Evolutionary conservation across 2,113 vertebrate species (phyloP).

Genomic region (Epinephelus moara): DNA sequence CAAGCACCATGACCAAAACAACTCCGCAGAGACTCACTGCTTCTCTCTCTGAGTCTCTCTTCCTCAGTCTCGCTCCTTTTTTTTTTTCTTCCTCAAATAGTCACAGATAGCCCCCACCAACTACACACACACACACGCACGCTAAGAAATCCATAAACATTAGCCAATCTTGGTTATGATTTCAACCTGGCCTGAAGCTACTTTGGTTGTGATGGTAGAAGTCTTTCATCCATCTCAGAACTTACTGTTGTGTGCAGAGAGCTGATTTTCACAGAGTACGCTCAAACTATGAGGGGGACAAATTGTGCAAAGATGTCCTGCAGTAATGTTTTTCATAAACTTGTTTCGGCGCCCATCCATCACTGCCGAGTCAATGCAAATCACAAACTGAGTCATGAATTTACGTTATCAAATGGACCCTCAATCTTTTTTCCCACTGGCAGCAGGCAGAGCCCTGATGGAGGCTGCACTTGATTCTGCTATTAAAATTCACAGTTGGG

Average conservation of each 20-base stretch:
- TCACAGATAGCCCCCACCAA: conserved; percentile 53
- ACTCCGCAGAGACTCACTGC: conserved; percentile 68
- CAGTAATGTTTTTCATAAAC: conserved; percentile 58
- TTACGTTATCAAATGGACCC: conserved; percentile 44
- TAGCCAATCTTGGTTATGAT: conserved; percentile 61
- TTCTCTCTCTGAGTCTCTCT: conserved; percentile 57
- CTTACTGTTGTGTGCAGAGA: conserved; percentile 45
- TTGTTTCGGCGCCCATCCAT: conserved; percentile 61
- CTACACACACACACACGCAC: conserved; percentile 13
- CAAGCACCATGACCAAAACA: conserved; percentile 81
- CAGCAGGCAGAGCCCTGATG: conserved; percentile 30
- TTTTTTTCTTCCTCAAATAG: conserved; percentile 45
- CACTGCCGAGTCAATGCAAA: conserved; percentile 64
- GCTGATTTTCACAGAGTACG: conserved; percentile 49
- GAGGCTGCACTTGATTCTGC: conserved; percentile 41
- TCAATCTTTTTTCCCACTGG: conserved; percentile 13
- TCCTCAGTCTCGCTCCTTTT: conserved; percentile 40
- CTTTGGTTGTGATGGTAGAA: conserved; percentile 50
- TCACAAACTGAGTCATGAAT: conserved; percentile 63
- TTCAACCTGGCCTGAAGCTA: conserved; percentile 63
- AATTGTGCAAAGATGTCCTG: conserved; percentile 68
- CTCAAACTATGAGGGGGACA: conserved; percentile 48
- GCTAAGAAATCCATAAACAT: conserved; percentile 65
- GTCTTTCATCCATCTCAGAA: conserved; percentile 63
- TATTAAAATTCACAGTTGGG: conserved; percentile 62